Conservation (phyloP, 2,113 vertebrate genomes). For the Lota lota region DNA sequence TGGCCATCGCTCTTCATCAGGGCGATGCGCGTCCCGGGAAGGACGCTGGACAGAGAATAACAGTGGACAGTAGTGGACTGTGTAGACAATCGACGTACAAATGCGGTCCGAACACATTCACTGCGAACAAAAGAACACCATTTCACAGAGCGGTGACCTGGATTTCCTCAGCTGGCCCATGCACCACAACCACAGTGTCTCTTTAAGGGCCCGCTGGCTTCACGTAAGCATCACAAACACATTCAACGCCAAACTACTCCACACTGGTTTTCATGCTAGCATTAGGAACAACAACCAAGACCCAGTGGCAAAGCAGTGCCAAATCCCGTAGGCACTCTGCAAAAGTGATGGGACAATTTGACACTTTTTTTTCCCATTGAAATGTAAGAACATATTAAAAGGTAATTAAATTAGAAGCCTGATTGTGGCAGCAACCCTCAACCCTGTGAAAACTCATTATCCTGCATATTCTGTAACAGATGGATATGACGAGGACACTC, state of each 20-base stretch:
- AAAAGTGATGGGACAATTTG: no score
- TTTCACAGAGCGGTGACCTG: conserved; percentile 64
- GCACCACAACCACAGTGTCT: conserved; percentile 33
- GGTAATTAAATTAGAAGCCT: conserved; percentile 10
- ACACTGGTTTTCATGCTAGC: background rate
- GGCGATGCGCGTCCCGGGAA: conserved; percentile 23
- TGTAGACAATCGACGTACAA: conserved; percentile 31
- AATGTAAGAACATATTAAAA: background rate
- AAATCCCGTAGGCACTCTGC: no score
- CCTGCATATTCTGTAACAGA: conserved; percentile 2
- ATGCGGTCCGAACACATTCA: conserved; percentile 45
- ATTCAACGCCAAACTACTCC: background rate
- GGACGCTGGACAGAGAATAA: conserved; percentile 12
- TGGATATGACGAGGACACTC: background rate
- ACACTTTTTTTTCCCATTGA: background rate
- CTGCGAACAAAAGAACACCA: conserved; percentile 47
- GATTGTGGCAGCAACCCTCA: conserved; percentile 16
- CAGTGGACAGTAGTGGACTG: conserved; percentile 18
- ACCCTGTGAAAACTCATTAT: conserved; percentile 29
- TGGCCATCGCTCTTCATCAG: no score
- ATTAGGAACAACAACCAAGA: no score
- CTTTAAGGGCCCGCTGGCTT: conserved; percentile 50
- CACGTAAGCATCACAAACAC: conserved; percentile 41
- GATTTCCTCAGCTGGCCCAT: conserved; percentile 52
- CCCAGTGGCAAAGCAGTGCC: no score